These are phyloP conservation scores for Oncorhynchus gorbuscha DNA, from an alignment of 2,113 vertebrate species.

Conservation along the genomic window DNA sequence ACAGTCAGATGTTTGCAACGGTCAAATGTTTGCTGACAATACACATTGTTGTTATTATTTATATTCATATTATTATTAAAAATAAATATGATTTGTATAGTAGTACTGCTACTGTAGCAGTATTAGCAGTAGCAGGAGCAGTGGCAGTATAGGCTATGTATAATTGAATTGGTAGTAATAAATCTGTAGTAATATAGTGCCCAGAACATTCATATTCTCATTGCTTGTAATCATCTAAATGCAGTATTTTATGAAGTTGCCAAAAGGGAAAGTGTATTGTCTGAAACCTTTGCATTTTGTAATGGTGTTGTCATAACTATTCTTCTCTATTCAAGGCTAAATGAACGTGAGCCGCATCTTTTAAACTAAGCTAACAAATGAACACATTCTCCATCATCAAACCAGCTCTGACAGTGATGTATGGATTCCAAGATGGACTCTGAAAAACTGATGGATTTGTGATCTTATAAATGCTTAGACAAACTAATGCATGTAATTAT, in stretches of 20 bases:
- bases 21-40: not conserved
- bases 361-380: constrained; percentile 82
- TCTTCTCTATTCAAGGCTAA: constrained; percentile 68
- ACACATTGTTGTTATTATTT: not conserved
- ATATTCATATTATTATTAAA: not conserved
- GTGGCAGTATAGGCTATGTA: too few relatives aligned
- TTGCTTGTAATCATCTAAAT: constrained; percentile 63
- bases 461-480: constrained; percentile 97
- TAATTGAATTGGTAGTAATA: too few relatives aligned
- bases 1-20: not conserved
- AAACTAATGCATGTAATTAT: constrained; percentile 99
- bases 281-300: constrained; percentile 55
- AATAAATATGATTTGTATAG: not conserved
- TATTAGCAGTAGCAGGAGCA: not conserved
- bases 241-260: constrained; percentile 67
- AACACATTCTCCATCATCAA: constrained; percentile 84
- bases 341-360: constrained; percentile 76
- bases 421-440: constrained; percentile 96
- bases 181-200: not conserved
- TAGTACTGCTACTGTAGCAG: not conserved
- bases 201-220: constrained; percentile 25
- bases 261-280: constrained; percentile 37
- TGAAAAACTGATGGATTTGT: constrained; percentile 99
- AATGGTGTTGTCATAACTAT: constrained; percentile 76
- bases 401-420: constrained; percentile 94